Evolutionary conservation across 2,888 invertebrate species (phyloP), one percentile per base, ranked within the genome.

Genomic region (Serripes groenlandicus): DNA sequence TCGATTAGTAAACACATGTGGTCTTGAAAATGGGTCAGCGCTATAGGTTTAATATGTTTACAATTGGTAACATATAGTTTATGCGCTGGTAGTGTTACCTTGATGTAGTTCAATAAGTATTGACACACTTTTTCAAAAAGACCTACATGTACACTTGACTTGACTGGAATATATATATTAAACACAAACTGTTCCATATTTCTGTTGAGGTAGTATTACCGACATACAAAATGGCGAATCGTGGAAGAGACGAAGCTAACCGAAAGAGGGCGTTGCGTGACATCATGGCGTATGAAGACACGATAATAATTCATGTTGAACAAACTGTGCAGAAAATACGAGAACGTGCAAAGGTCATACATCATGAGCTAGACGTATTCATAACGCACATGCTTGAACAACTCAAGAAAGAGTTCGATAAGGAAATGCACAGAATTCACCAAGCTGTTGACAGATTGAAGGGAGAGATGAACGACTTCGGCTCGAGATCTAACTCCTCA

Each of bases 271-370:
- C 83, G 18, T 32, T 86, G 3, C 58, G 83, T 21, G 83, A 81
- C 26, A 66, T 86, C n/a, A 52, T 75, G 18, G 76, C 78, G n/a
- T 86, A 86, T 56, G 86, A 86, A 74, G 83, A 83, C 54, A 72
- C 86, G 4, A 34, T 86, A 4, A 86, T 83, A 23, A 70, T 81
- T 1, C 75, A 86, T n/a, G 83, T 86, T 9, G 86, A 86, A 37
- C 81, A 81, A 28, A 81, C 81, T 0, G 83, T 86, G 37, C 83
- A 86, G 9, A 81, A 78, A 34, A 79, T 86, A 32, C 69, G 86
- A 37, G 86, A 86, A n/a, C 34, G 86, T 9, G 83, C 83, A 0
- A 83, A 83, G 58, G 21, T 73, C 18, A 52, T 86, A 32, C 86
- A 86, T 32, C 54, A 62, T 21, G 86, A 86, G 54, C 30, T 86